These are phyloP conservation scores for Spodoptera exigua DNA, from an alignment of 2,888 invertebrate species.

Conservation along the genomic window DNA sequence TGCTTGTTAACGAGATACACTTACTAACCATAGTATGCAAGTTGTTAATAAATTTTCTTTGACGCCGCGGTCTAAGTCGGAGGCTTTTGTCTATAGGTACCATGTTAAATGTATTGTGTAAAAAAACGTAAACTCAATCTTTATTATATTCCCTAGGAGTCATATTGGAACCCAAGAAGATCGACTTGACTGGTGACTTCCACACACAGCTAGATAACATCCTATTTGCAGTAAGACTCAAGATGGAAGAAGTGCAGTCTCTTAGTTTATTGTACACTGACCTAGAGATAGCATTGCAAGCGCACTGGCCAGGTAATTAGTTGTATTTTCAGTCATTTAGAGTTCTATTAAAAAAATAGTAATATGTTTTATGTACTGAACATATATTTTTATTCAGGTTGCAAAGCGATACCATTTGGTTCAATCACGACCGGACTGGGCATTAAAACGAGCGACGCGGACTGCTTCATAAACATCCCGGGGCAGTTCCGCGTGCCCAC, in stretches of 20 bases:
- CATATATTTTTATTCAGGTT: slow-evolving; percentile 63
- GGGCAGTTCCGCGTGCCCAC: slow-evolving; percentile 51
- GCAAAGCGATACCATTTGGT: slow-evolving; percentile 90
- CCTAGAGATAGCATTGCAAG: slow-evolving; percentile 74
- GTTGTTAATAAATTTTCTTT: no score
- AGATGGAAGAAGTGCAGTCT: slow-evolving; percentile 70
- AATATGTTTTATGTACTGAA: no score
- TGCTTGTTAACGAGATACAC: no score
- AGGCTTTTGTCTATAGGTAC: no score
- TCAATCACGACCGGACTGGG: slow-evolving; percentile 93
- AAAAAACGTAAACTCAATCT: no score
- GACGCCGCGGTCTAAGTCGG: no score
- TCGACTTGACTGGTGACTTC: slow-evolving; percentile 77
- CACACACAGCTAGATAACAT: slow-evolving; percentile 77
- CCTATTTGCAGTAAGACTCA: slow-evolving; percentile 75
- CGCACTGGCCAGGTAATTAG: slow-evolving; percentile 75
- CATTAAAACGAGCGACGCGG: slow-evolving; percentile 92
- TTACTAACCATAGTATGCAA: no score
- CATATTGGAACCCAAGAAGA: slow-evolving; percentile 66
- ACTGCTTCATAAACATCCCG: slow-evolving; percentile 90
- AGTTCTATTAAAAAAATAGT: no score
- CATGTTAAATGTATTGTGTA: no score
- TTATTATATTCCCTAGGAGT: slow-evolving; percentile 50
- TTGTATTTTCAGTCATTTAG: no score
- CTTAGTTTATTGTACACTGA: slow-evolving; percentile 80